Conservation (phyloP, 2,888 invertebrate genomes). For the Drosophila prostipennis region DNA sequence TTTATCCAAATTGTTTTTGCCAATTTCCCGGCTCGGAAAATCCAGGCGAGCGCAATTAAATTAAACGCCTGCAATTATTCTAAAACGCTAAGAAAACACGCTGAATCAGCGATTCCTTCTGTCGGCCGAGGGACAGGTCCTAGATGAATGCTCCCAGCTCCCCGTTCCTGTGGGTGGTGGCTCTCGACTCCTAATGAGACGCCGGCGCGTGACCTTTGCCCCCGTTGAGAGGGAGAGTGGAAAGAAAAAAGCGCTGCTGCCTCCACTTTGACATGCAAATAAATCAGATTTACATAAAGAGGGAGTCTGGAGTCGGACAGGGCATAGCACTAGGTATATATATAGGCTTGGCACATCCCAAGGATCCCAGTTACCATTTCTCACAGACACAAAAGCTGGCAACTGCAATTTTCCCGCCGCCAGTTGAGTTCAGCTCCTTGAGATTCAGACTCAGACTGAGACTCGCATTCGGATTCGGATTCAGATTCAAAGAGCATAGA, state of each 20-base stretch:
- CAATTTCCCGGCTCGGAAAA: constrained; percentile 49
- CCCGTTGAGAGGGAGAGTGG: constrained; percentile 24
- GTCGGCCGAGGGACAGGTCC: constrained; percentile 7
- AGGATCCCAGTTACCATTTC: constrained; percentile 26
- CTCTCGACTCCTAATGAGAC: constrained; percentile 56
- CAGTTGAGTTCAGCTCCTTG: constrained; percentile 26
- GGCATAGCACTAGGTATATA: constrained; percentile 36
- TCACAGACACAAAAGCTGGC: constrained; percentile 33
- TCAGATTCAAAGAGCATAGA: no score
- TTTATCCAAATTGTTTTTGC: constrained; percentile 62
- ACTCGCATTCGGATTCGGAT: constrained; percentile 11
- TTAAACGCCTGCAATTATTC: constrained; percentile 80
- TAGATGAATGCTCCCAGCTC: constrained; percentile 14
- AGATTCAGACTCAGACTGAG: constrained; percentile 19
- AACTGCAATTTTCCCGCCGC: constrained; percentile 28
- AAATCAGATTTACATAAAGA: constrained; percentile 80
- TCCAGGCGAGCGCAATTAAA: constrained; percentile 75
- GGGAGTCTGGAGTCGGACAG: constrained; percentile 18
- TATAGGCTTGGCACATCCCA: constrained; percentile 55
- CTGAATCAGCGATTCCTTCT: constrained; percentile 40
- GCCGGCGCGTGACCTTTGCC: constrained; percentile 9
- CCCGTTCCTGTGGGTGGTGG: constrained; percentile 9
- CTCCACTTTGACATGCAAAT: constrained; percentile 77
- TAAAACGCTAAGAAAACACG: constrained; percentile 66
- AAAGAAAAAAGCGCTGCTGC: constrained; percentile 32